Evolutionary conservation across 2,113 vertebrate genomes (phyloP).

Genomic region (Orientallactaga bullata): DNA sequence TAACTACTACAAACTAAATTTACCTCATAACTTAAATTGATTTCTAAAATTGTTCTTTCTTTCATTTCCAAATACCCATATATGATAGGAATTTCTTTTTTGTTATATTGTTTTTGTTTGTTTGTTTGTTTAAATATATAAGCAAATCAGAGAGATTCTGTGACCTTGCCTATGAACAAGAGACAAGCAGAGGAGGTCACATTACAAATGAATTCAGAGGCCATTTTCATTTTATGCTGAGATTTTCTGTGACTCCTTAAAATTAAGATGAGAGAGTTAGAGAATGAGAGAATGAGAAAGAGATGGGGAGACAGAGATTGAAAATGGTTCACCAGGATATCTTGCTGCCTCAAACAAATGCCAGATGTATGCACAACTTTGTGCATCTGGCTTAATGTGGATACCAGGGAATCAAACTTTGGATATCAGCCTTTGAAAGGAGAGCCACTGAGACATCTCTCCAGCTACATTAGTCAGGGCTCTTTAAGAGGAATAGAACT

Average conservation of each 20-base stretch:
- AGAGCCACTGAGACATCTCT: no score
- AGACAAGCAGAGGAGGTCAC: neutral
- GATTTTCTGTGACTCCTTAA: neutral
- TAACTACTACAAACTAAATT: neutral
- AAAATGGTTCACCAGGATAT: no score
- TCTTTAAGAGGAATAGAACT: no score
- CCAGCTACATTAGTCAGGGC: no score
- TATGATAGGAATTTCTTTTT: neutral
- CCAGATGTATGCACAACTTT: no score
- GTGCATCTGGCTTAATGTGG: no score
- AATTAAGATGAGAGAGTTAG: no score
- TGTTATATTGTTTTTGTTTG: neutral
- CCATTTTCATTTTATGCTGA: neutral
- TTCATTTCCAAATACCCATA: neutral
- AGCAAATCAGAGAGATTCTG: neutral
- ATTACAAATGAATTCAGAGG: neutral
- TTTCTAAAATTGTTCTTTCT: neutral
- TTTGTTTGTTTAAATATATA: neutral
- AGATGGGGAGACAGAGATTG: no score
- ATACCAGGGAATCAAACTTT: no score
- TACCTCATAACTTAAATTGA: neutral
- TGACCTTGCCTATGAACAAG: neutral
- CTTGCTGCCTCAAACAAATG: no score
- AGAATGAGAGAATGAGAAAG: no score
- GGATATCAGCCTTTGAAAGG: no score